These are phyloP conservation scores for Harpagoxenus sublaevis DNA, from an alignment of 2,888 invertebrate species.

Conservation along the genomic window DNA sequence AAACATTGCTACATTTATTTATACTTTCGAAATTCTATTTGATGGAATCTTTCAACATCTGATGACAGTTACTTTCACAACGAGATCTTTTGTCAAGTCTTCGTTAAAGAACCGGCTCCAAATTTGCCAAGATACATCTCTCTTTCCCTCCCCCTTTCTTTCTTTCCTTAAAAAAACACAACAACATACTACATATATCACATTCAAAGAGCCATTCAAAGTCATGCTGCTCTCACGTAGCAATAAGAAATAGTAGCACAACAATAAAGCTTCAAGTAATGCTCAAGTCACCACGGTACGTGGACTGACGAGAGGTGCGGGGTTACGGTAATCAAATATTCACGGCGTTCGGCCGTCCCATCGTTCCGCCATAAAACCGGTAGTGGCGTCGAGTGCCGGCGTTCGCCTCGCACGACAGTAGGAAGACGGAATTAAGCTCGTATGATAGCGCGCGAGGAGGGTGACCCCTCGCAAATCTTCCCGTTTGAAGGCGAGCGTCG, in stretches of 20 bases:
- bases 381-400: constrained; percentile 46
- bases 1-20: background rate
- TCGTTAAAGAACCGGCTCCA: background rate
- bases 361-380: constrained; percentile 57
- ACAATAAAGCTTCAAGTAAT: constrained; percentile 43
- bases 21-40: background rate
- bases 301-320: constrained; percentile 14
- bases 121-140: constrained; percentile 9
- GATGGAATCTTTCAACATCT: background rate
- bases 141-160: background rate
- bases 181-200: constrained; percentile 29
- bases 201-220: constrained; percentile 33
- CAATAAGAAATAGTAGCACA: constrained; percentile 27
- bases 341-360: constrained; percentile 33
- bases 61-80: background rate
- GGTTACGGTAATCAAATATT: constrained; percentile 51
- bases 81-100: constrained; percentile 15
- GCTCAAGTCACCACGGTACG: constrained; percentile 25
- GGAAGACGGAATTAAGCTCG: constrained; percentile 76
- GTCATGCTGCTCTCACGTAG: constrained; percentile 20
- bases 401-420: constrained; percentile 45
- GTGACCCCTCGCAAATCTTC: constrained; percentile 85
- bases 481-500: constrained; percentile 77
- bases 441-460: constrained; percentile 80
- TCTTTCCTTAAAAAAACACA: background rate